Base-by-base conservation (phyloP, 2,113 vertebrate species). In the Polyodon spathula region DNA sequence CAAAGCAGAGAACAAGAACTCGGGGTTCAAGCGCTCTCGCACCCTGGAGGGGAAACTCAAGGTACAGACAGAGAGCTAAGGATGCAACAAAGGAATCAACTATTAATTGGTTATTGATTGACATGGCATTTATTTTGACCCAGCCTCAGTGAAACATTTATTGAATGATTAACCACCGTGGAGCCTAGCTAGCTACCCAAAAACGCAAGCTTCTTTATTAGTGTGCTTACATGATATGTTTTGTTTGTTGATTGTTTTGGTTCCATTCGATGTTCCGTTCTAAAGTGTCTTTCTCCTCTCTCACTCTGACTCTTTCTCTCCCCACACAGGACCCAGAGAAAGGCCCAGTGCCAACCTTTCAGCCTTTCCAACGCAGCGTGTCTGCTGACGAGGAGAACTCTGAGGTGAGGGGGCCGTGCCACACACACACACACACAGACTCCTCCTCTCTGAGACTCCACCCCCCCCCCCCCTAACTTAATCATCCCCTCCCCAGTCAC, bases 1-100 rank as follows among this genome's bases (percentile, higher is more conserved):
- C 73, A 94, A 93, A 65, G 92, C 91, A 0, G 93, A 94, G 66
- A 96, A 90, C 74, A 95, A 96, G 75, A 96, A 93, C 78, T 95
- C 90, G 0, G 93, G 93, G 37, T 96, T 96, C 73, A 95, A 96
- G 71, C 88, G 93, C 7, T 96, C 93, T 15, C 84, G 92, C 40
- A 93, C 88, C 27, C 80, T 93, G 56, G 92, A 96, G 73, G 92
- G 91, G 15, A 95, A 96, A 74, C 78, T 92, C 11, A 96, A 96
- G 84, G 93, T 92, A 56, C 66, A 71, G 64, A 50, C 15, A 2
- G 0, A 27, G 6, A 15, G 38, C 60, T 37, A 52, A 48, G 11
- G 57, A 38, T 3, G 0, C n/a, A 10, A n/a, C 6, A 54, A 3
- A 53, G 10, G 50, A 9, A 6, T 7, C 7, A 8, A 9, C 11